A percentile compares a stretch with the other conserved stretches of the same genome.
Evolutionary conservation across 2,113 vertebrate genomes (phyloP).

Genomic region (Trachemys scripta): DNA sequence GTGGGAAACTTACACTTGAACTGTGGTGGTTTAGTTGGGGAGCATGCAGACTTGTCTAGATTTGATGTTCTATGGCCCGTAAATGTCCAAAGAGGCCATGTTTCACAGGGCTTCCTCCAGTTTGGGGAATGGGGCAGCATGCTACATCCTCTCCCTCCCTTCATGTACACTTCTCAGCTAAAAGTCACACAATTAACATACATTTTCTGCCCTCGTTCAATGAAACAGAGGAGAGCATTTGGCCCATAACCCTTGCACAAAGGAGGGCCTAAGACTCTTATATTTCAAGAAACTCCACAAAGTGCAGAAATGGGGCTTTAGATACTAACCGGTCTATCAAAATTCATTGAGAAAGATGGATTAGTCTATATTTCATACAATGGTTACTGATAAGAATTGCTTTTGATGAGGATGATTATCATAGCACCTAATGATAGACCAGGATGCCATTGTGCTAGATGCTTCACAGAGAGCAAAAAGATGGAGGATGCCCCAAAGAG

Average conservation of each 20-base stretch:
- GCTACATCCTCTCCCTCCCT: background rate
- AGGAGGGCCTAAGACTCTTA: background rate
- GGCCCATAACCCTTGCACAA: background rate
- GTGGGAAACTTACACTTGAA: background rate
- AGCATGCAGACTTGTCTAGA: background rate
- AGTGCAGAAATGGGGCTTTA: background rate
- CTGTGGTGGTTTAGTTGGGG: background rate
- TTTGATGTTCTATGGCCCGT: background rate
- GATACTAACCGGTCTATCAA: background rate
- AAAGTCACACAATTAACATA: background rate
- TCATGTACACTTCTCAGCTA: background rate
- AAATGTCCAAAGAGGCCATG: background rate
- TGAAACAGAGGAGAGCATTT: background rate
- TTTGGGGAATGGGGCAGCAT: background rate
- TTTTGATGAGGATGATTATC: background rate
- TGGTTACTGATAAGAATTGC: background rate
- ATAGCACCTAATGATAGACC: background rate
- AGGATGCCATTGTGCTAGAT: background rate
- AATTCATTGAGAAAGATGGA: background rate
- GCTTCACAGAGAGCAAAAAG: background rate
- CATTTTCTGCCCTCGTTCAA: background rate
- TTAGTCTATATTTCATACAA: background rate
- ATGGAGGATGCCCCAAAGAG: background rate
- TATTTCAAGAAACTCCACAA: background rate
- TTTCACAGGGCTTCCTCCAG: background rate